Percentiles rank a stretch among this genome's conserved stretches.
These are phyloP conservation scores for Geophilus truncorum DNA, from an alignment of 2,888 invertebrate species.

Conservation along the genomic window DNA sequence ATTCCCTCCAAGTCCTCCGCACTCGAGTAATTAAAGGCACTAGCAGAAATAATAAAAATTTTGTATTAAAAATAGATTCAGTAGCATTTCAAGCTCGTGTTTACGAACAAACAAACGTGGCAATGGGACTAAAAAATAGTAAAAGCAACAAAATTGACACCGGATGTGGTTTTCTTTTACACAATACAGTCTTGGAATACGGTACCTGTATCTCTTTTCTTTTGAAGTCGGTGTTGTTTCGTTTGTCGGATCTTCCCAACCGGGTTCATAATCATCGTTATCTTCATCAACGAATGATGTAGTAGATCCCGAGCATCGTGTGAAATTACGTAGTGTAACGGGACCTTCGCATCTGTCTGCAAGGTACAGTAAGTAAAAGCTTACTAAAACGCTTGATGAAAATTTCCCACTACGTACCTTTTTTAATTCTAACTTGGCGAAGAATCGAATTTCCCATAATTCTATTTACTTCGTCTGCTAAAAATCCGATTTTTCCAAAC, in stretches of 20 bases:
- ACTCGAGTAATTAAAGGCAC: conserved; percentile 42
- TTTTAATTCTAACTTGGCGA: conserved; percentile 51
- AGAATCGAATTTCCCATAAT: conserved; percentile 55
- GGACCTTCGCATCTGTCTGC: conserved; percentile 39
- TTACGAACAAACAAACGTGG: no score
- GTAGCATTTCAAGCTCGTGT: no score
- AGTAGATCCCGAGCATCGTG: conserved; percentile 41
- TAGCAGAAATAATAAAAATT: no score
- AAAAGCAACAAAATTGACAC: no score
- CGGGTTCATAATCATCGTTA: conserved; percentile 40
- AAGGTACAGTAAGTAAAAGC: neutral
- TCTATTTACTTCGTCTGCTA: conserved; percentile 53
- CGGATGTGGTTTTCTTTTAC: no score
- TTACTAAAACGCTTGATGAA: no score
- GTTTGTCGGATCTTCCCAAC: conserved; percentile 42
- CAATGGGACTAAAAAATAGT: no score
- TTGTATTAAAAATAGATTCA: no score
- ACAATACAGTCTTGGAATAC: no score
- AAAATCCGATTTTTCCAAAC: conserved; percentile 51
- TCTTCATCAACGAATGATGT: conserved; percentile 42
- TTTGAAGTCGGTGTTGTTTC: no score
- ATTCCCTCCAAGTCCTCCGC: conserved; percentile 48
- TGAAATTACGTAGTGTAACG: conserved; percentile 38
- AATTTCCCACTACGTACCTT: no score
- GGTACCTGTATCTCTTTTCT: no score